A percentile compares a stretch with the other conserved stretches of the same genome.
phyloP scores from a whole-genome alignment of 2,888 invertebrate genomes.

The Catocala fraxini region DNA sequence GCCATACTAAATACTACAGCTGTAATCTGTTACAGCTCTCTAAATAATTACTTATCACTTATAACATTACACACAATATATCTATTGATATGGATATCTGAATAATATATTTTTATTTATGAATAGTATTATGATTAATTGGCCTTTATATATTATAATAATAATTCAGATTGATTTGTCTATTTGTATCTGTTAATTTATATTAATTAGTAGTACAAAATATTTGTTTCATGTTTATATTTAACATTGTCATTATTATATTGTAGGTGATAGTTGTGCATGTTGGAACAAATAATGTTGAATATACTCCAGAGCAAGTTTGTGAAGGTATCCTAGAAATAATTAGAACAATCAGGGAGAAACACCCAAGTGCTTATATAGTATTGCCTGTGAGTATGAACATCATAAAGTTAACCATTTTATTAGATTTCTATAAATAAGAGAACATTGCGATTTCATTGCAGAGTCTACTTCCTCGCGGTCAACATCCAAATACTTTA shows the following conservation, averaged over 20 bases:
- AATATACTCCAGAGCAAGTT: conserved; percentile 93
- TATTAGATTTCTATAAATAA: background rate
- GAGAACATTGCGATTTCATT: conserved; percentile 55
- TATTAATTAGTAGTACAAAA: too few relatives aligned
- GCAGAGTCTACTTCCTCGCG: conserved; percentile 95
- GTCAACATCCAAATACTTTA: conserved; percentile 94
- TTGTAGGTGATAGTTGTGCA: conserved; percentile 94
- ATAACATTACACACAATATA: too few relatives aligned
- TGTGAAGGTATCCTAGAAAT: conserved; percentile 94
- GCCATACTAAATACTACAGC: too few relatives aligned
- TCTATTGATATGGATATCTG: too few relatives aligned
- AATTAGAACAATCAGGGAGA: conserved; percentile 91
- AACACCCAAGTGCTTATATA: conserved; percentile 93
- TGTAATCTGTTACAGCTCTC: too few relatives aligned
- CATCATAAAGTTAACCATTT: background rate
- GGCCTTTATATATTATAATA: background rate
- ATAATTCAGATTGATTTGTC: background rate
- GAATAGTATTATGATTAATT: too few relatives aligned
- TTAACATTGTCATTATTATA: conserved; percentile 16
- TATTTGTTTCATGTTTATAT: background rate
- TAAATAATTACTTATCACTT: too few relatives aligned
- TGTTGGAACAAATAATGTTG: conserved; percentile 96
- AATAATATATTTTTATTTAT: too few relatives aligned
- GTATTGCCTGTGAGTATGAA: conserved; percentile 92
- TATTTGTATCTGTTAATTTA: too few relatives aligned